Evolutionary conservation across 2,888 invertebrate species (phyloP).

Genomic region (Drosophila fungiperda): DNA sequence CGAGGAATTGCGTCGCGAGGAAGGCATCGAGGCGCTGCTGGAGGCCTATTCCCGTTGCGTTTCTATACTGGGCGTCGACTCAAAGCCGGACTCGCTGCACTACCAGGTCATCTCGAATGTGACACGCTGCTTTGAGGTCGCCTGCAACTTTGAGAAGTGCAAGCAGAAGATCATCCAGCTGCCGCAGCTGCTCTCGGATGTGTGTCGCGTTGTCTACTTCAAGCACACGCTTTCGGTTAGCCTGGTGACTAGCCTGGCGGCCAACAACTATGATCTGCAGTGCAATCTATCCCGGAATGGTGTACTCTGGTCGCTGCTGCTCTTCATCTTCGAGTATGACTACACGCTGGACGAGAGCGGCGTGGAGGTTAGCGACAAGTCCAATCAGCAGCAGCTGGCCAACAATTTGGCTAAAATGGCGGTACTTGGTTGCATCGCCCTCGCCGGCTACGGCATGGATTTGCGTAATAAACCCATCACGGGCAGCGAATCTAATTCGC

Average conservation of each 20-base stretch:
- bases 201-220: constrained; percentile 94
- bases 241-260: constrained; percentile 94
- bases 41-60: constrained; percentile 98
- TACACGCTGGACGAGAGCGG: constrained; percentile 99
- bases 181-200: constrained; percentile 94
- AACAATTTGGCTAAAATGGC: constrained; percentile 96
- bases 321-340: constrained; percentile 97
- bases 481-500: constrained; percentile 58
- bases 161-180: constrained; percentile 94
- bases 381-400: constrained; percentile 96
- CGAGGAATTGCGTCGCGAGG: constrained; percentile 97
- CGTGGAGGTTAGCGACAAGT: constrained; percentile 92
- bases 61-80: constrained; percentile 93
- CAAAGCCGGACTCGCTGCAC: constrained; percentile 91
- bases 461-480: constrained; percentile 65
- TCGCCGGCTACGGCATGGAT: constrained; percentile 89
- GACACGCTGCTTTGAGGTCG: constrained; percentile 97
- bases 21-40: constrained; percentile 93
- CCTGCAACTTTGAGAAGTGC: constrained; percentile 96
- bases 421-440: constrained; percentile 92
- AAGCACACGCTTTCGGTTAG: constrained; percentile 97
- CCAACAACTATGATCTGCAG: constrained; percentile 93
- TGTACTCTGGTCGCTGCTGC: constrained; percentile 95
- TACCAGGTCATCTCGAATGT: constrained; percentile 97
- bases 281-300: constrained; percentile 93